Percentiles rank a stretch among this genome's conserved stretches.
phyloP scores from a whole-genome alignment of 2,797 vertebrate genomes.

The Coendou prehensilis region DNA sequence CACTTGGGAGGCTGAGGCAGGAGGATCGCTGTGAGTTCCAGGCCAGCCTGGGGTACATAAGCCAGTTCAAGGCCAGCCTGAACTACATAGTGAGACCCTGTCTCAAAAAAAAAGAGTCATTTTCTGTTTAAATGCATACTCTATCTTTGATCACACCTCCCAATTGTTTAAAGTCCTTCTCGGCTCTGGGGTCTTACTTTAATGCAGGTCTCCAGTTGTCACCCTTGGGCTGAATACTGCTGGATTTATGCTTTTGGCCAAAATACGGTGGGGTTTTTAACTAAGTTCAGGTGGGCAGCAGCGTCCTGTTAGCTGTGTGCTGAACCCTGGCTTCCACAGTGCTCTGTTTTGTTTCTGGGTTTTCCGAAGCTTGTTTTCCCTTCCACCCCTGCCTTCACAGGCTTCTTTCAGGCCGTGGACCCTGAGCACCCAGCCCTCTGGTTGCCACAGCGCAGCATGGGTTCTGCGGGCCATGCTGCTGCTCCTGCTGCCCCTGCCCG shows the following conservation, averaged over 20 bases:
- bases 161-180: not conserved
- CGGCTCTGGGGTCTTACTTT: not conserved
- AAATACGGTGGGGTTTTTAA: not conserved
- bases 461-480: not conserved
- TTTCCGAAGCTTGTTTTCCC: constrained; percentile 3
- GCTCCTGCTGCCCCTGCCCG: not conserved
- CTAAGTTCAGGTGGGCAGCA: not conserved
- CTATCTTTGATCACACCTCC: not conserved
- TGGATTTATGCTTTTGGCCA: constrained; percentile 33
- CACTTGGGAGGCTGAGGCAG: not conserved
- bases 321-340: not conserved
- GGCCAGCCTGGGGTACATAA: not conserved
- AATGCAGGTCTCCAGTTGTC: not conserved
- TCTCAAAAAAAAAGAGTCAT: not conserved
- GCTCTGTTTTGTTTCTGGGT: constrained; percentile 26
- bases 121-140: not conserved
- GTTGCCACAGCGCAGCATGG: no score
- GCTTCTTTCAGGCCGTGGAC: not conserved
- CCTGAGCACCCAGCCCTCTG: not conserved
- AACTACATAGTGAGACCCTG: no score
- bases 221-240: not conserved
- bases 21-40: not conserved
- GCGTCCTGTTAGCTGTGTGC: not conserved
- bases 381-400: not conserved
- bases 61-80: not conserved